Base-by-base conservation (phyloP, 2,113 vertebrate species). In the Caloenas nicobarica region DNA sequence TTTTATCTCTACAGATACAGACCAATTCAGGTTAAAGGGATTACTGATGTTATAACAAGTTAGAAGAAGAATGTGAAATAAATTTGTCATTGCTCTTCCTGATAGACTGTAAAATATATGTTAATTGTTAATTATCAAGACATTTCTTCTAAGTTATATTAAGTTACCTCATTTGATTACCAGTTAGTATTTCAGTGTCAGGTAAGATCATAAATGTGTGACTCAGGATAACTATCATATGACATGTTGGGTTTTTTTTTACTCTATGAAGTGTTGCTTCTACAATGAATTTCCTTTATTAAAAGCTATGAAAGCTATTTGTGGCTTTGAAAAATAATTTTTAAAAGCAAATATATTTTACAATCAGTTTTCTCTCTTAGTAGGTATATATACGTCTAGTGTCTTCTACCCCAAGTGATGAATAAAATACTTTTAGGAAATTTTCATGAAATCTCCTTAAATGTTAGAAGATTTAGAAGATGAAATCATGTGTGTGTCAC, bases 91-190 rank as follows among this genome's bases (percentile, higher is more conserved):
- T 56, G 40, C 16, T 77, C 22, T 92, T 91, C 57, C 86, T 94
- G 72, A 76, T 70, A 89, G 46, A 71, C n/a, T 83, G 15, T 53
- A 48, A 88, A 82, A 91, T 89, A 54, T 14, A 53, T 38, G 3
- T 72, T 61, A 85, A 88, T 93, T 92, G 34, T 84, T 95, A 93
- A 96, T 95, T 93, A 88, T 90, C n/a, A 91, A 89, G 66, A 62
- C 18, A 74, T 70, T 96, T 93, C 42, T 81, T 96, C n/a, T 74
- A 73, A 92, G 29, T 26, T 57, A 61, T 70, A 77, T 90, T 89
- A 81, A 93, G 74, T 91, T 93, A 77, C 29, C 46, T 50, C 13
- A 46, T 77, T 93, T 95, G 10, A 78, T 26, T 91, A 66, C 28
- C 33, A 56, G 31, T 82, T 73, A 88, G 65, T 83, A 84, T 91